Percentiles rank a stretch among this genome's conserved stretches.
These are phyloP conservation scores for Falco peregrinus DNA, from an alignment of 2,797 vertebrate genomes.

Conservation along the genomic window DNA sequence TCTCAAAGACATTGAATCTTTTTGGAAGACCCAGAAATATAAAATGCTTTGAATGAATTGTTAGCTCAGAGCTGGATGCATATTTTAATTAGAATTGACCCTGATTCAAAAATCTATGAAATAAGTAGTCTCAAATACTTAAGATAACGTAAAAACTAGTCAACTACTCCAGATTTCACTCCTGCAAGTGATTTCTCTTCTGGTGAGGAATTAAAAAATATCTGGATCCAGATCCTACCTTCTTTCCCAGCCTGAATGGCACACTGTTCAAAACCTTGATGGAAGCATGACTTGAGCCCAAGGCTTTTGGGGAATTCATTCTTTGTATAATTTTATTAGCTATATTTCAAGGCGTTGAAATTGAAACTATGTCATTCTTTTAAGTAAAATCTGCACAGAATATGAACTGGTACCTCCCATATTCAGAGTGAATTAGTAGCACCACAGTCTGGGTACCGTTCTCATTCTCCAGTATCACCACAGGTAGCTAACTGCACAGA, in stretches of 20 bases:
- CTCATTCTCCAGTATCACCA: neutral
- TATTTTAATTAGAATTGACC: constrained; percentile 3
- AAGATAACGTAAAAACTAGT: neutral
- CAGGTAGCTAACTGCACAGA: neutral
- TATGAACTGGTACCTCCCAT: neutral
- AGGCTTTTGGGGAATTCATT: neutral
- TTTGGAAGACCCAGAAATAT: neutral
- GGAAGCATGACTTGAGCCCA: neutral
- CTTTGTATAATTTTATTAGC: neutral
- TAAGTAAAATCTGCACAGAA: neutral
- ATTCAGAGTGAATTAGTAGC: neutral
- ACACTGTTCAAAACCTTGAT: neutral
- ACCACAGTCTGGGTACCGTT: neutral
- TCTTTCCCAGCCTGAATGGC: neutral
- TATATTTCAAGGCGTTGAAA: neutral
- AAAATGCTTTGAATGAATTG: neutral
- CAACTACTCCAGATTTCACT: neutral
- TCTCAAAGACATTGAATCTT: neutral
- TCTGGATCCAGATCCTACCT: neutral
- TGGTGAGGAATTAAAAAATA: neutral
- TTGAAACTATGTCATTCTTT: neutral
- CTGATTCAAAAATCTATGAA: neutral
- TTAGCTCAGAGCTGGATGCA: neutral
- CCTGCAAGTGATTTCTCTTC: neutral
- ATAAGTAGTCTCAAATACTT: neutral